These are phyloP conservation scores for Phrynocephalus versicolor DNA, from an alignment of 2,113 vertebrate species.

Conservation along the genomic window DNA sequence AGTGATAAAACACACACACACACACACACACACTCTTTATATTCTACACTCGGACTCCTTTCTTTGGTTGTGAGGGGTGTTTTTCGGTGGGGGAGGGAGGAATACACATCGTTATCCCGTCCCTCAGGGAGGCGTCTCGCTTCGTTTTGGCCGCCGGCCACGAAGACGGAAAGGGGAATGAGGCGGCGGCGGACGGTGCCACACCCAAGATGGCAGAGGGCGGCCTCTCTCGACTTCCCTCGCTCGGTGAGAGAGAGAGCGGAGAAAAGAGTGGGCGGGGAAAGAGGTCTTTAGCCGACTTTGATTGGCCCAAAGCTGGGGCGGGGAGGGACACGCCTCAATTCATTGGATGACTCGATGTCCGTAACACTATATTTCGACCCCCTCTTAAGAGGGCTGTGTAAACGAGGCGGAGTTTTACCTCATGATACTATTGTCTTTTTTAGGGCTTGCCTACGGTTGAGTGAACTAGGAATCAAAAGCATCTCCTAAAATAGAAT, in stretches of 20 bases:
- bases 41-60: not conserved
- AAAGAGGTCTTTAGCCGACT: not conserved
- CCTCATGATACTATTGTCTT: too few species aligned
- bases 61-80: too few species aligned
- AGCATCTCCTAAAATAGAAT: not conserved
- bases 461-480: not conserved
- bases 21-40: rapidly evolving
- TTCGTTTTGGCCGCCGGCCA: not conserved
- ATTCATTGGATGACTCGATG: not conserved
- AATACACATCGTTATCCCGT: not conserved
- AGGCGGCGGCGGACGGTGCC: slow-evolving; percentile 4
- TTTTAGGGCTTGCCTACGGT: too few species aligned
- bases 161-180: rapidly evolving
- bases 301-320: not conserved
- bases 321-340: rapidly evolving
- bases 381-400: not conserved
- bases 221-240: too few species aligned
- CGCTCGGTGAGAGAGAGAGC: not conserved
- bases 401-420: too few species aligned
- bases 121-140: not conserved
- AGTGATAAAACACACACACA: too few species aligned
- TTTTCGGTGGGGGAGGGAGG: too few species aligned
- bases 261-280: not conserved
- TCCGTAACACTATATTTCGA: not conserved
- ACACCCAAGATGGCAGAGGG: slow-evolving; percentile 60